Percentiles rank a stretch among this genome's conserved stretches.
These are phyloP conservation scores for Micronycteris hirsuta DNA, from an alignment of 2,113 vertebrate genomes.

Conservation along the genomic window DNA sequence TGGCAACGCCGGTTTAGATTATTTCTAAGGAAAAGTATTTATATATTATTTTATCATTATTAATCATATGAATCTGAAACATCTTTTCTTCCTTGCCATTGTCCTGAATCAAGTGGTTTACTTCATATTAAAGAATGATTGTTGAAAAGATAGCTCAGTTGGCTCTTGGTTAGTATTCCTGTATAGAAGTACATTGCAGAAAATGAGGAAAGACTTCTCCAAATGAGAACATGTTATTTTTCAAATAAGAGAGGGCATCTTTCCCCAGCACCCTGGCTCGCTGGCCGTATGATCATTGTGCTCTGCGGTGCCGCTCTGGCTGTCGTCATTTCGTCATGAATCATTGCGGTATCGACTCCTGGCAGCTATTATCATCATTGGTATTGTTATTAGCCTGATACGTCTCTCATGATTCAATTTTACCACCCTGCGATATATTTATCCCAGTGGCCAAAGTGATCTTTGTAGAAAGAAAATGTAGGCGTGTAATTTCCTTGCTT, in stretches of 20 bases:
- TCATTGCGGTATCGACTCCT: neutral
- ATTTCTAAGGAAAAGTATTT: slow-evolving; percentile 6
- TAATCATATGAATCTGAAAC: neutral
- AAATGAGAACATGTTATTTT: slow-evolving; percentile 13
- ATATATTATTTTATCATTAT: neutral
- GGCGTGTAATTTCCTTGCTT: neutral
- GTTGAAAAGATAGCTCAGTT: neutral
- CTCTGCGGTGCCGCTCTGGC: neutral
- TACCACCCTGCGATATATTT: neutral
- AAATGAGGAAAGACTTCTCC: neutral
- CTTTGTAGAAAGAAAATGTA: neutral
- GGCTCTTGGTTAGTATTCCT: neutral
- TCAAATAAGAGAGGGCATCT: neutral
- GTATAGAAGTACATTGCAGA: neutral
- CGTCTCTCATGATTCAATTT: neutral
- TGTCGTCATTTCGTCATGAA: neutral
- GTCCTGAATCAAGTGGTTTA: neutral
- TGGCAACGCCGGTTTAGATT: neutral
- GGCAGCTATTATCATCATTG: neutral
- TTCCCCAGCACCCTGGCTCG: neutral
- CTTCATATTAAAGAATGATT: neutral
- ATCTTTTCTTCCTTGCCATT: neutral
- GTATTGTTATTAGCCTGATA: neutral
- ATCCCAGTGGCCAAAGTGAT: neutral
- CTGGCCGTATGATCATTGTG: neutral